A percentile compares a stretch with the other conserved stretches of the same genome.
Evolutionary conservation across 2,113 vertebrate genomes (phyloP).

Genomic region (Cryptoleucopteryx plumbea): DNA sequence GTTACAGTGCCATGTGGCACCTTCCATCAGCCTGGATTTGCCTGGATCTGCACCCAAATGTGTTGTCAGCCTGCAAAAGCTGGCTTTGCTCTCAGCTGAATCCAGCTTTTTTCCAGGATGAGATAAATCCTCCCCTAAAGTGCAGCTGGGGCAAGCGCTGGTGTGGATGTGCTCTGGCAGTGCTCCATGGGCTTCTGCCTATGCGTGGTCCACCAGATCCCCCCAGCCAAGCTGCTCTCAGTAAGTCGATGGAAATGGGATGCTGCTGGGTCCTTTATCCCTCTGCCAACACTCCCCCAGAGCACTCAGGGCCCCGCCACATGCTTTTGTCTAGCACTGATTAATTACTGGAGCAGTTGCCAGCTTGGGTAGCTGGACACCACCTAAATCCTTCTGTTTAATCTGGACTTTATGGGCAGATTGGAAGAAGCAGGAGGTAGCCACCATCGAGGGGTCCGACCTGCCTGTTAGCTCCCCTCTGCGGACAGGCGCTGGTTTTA

Average conservation of each 20-base stretch:
- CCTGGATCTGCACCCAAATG: neutral
- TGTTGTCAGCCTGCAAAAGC: neutral
- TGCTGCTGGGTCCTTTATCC: neutral
- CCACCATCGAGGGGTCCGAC: accelerated
- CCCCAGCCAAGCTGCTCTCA: neutral
- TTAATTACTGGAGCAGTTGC: neutral
- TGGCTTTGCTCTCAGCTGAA: neutral
- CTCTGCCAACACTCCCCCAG: accelerated
- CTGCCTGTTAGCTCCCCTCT: neutral
- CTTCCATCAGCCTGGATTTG: neutral
- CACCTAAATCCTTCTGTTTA: neutral
- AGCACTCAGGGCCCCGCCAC: neutral
- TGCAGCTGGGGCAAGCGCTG: accelerated
- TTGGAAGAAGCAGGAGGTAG: neutral
- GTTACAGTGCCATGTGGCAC: accelerated
- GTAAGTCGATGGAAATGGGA: neutral
- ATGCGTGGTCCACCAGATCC: accelerated
- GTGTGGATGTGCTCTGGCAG: neutral
- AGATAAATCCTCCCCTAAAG: neutral
- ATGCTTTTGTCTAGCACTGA: neutral
- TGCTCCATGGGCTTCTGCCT: neutral
- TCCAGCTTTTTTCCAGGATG: neutral
- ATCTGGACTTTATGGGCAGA: neutral
- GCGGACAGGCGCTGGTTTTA: neutral
- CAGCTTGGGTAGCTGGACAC: neutral